These are phyloP conservation scores for Pantherophis vulpinus DNA, from an alignment of 2,797 vertebrate species.

Conservation along the genomic window DNA sequence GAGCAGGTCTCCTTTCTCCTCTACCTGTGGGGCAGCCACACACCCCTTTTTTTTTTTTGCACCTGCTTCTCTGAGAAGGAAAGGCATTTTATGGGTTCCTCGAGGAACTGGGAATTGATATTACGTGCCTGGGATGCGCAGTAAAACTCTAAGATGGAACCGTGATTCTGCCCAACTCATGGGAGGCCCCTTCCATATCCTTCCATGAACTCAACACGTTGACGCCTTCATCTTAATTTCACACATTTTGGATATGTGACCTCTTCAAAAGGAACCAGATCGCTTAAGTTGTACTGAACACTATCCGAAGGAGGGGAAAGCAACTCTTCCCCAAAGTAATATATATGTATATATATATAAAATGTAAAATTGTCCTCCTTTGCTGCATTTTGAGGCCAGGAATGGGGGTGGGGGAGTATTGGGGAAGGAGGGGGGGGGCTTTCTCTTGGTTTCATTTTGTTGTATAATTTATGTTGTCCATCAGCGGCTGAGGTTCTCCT, in stretches of 20 bases:
- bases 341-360: slow-evolving; percentile 53
- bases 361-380: slow-evolving; percentile 52
- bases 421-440: background rate
- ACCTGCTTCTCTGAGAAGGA: background rate
- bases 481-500: background rate
- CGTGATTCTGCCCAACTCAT: background rate
- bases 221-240: background rate
- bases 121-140: background rate
- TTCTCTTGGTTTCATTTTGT: fast-evolving
- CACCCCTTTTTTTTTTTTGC: background rate
- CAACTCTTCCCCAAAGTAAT: background rate
- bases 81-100: fast-evolving
- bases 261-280: background rate
- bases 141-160: too few relatives aligned
- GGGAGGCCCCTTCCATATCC: background rate
- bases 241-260: background rate
- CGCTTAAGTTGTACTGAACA: background rate
- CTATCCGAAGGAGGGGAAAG: background rate
- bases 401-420: background rate
- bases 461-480: slow-evolving; percentile 60
- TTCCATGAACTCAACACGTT: background rate
- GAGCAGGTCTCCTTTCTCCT: background rate
- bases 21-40: too few relatives aligned
- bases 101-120: too few relatives aligned
- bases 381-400: background rate